Percentiles rank a stretch among this genome's conserved stretches.
Evolutionary conservation across 2,888 invertebrate species (phyloP).

Genomic region (Eupeodes luniger): DNA sequence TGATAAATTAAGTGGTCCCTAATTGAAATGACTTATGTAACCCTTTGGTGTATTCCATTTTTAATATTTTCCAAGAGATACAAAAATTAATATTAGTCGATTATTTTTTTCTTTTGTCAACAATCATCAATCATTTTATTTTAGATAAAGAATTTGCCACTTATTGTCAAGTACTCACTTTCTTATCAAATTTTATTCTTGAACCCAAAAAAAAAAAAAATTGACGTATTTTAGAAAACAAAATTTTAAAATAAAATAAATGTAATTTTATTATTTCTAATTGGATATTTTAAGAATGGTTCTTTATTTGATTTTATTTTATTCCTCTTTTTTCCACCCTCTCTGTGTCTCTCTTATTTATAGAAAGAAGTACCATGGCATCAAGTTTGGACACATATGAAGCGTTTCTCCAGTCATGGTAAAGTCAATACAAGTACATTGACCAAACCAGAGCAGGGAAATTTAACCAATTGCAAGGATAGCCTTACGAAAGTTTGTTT

Average conservation of each 20-base stretch:
- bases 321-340: constrained; percentile 39
- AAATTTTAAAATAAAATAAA: constrained; percentile 26
- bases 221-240: constrained; percentile 2
- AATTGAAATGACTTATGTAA: constrained; percentile 56
- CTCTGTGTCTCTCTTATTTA: constrained; percentile 71
- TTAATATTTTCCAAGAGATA: constrained; percentile 17
- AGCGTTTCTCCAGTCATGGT: constrained; percentile 82
- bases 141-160: constrained; percentile 8
- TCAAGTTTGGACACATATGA: constrained; percentile 84
- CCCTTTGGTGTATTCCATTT: constrained; percentile 42
- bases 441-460: constrained; percentile 78
- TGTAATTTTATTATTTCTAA: constrained; percentile 43
- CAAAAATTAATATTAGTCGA: background rate
- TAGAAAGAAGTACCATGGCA: constrained; percentile 83
- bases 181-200: background rate
- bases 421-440: constrained; percentile 83
- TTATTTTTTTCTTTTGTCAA: background rate
- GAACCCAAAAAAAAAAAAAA: background rate
- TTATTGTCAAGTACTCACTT: constrained; percentile 15
- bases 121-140: constrained; percentile 19
- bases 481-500: constrained; percentile 73
- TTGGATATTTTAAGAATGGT: constrained; percentile 43
- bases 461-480: constrained; percentile 72
- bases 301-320: constrained; percentile 61
- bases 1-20: constrained; percentile 37